phyloP scores from a whole-genome alignment of 2,888 invertebrate genomes.

The Rhagophthalmus giganteus region DNA sequence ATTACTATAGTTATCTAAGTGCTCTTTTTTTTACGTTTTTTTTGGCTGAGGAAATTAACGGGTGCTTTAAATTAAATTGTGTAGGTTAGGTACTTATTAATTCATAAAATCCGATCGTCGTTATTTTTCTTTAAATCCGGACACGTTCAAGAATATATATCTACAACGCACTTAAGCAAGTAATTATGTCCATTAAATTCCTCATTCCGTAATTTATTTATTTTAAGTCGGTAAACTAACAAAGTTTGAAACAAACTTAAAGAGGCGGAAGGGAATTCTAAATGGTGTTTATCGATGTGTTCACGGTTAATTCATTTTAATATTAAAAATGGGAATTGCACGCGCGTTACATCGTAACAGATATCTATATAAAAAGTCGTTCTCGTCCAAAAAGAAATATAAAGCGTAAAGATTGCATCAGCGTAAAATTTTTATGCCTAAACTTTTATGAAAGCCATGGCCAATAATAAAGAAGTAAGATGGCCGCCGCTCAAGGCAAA shows the following conservation, averaged over 20 bases:
- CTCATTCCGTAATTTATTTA: background rate
- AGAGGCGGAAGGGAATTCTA: background rate
- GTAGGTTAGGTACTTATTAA: too few relatives aligned
- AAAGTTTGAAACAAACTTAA: background rate
- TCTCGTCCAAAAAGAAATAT: too few relatives aligned
- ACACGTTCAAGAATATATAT: too few relatives aligned
- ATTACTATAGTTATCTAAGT: too few relatives aligned
- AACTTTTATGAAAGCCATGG: conserved; percentile 44
- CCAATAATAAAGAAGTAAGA: conserved; percentile 54
- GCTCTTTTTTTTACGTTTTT: too few relatives aligned
- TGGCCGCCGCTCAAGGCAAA: conserved; percentile 52
- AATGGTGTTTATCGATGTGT: background rate
- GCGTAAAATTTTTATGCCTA: conserved; percentile 30
- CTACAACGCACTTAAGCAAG: background rate
- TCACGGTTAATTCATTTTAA: background rate
- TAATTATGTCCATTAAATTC: background rate
- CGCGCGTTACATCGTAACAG: too few relatives aligned
- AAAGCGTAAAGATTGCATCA: conserved; percentile 8
- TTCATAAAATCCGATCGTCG: too few relatives aligned
- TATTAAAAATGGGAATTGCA: too few relatives aligned
- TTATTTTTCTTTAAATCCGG: too few relatives aligned
- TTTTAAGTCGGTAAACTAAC: background rate
- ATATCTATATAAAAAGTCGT: too few relatives aligned
- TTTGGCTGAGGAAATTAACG: too few relatives aligned
- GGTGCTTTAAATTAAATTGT: too few relatives aligned